Evolutionary conservation across 2,113 vertebrate genomes (phyloP).

Genomic region (Heteronetta atricapilla): DNA sequence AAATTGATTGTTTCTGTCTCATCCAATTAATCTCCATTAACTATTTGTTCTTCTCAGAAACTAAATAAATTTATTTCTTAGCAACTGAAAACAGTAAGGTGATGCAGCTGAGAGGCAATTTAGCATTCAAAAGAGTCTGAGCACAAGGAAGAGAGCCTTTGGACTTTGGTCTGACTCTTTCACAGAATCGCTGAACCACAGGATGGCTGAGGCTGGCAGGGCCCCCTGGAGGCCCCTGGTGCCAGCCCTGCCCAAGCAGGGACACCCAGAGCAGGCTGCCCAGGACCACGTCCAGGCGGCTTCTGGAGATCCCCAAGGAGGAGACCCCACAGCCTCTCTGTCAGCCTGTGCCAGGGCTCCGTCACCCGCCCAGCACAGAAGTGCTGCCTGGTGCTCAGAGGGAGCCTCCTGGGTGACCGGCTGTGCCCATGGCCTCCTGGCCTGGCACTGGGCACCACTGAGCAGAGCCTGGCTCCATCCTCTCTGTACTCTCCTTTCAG

Average conservation of each 20-base stretch:
- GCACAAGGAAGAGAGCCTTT: not conserved
- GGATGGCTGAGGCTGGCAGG: not conserved
- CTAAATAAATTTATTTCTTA: not conserved
- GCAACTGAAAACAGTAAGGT: not conserved
- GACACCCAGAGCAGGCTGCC: not conserved
- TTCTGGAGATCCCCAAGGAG: not conserved
- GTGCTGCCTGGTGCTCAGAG: too few species aligned
- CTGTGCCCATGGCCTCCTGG: not conserved
- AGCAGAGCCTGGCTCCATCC: not conserved
- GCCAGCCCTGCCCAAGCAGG: not conserved
- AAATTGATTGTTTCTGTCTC: conserved; percentile 1
- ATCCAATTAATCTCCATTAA: not conserved
- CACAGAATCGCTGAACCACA: not conserved
- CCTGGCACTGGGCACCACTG: not conserved
- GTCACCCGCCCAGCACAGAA: not conserved
- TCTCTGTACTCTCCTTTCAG: not conserved
- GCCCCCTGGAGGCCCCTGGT: not conserved
- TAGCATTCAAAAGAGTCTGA: not conserved
- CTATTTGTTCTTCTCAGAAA: not conserved
- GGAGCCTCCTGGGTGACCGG: not conserved
- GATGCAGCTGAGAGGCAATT: not conserved
- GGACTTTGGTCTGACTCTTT: not conserved
- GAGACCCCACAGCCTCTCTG: not conserved
- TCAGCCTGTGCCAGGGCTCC: not conserved
- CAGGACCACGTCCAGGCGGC: not conserved